Evolutionary conservation across 2,113 vertebrate species (phyloP).

Genomic region (Ovis aries): DNA sequence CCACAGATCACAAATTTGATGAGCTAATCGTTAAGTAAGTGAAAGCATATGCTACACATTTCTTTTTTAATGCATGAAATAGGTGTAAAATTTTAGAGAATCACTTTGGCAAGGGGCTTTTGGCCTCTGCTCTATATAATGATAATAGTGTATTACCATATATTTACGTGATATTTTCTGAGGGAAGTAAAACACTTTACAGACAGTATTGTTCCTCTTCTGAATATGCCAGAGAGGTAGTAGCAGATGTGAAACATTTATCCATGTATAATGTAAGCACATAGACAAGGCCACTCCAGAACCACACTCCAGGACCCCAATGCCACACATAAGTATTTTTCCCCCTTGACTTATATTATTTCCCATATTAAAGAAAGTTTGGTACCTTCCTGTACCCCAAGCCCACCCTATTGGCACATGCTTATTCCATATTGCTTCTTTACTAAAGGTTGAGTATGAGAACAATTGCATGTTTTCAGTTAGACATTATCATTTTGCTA

Average conservation of each 20-base stretch:
- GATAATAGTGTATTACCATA: constrained; percentile 28
- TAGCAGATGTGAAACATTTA: neutral
- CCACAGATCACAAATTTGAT: constrained; percentile 31
- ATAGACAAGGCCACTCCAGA: neutral
- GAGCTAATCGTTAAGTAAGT: constrained; percentile 61
- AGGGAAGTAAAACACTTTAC: constrained; percentile 5
- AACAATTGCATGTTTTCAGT: neutral
- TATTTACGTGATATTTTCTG: constrained; percentile 42
- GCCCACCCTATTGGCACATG: neutral
- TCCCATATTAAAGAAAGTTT: neutral
- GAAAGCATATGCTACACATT: constrained; percentile 59
- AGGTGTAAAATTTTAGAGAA: constrained; percentile 68
- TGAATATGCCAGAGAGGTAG: neutral
- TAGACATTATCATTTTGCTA: constrained; percentile 4
- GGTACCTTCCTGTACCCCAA: neutral
- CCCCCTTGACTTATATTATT: neutral
- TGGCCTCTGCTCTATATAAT: constrained; percentile 51
- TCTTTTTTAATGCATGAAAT: constrained; percentile 65
- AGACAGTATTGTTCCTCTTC: neutral
- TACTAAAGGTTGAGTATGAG: neutral
- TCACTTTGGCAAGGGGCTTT: constrained; percentile 56
- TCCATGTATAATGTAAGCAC: neutral
- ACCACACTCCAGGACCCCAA: neutral
- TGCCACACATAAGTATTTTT: neutral
- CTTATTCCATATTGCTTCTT: neutral